Conservation (phyloP, 2,888 invertebrate species). For the Ophion ventricosus region DNA sequence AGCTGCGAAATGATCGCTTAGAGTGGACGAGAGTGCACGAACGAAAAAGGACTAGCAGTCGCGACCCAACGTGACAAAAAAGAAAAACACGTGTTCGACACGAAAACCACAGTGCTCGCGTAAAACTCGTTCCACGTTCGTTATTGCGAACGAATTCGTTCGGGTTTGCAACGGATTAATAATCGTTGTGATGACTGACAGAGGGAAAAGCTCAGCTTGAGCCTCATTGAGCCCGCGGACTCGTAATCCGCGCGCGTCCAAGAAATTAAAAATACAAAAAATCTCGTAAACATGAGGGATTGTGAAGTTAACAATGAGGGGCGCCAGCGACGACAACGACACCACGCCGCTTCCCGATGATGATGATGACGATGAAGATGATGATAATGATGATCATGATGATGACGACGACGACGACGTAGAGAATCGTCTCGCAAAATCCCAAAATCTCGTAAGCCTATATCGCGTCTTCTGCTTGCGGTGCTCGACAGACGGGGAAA, state of each 20-base stretch:
- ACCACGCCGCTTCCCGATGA: background rate
- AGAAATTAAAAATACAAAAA: background rate
- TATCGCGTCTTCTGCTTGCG: background rate
- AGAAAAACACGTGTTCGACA: background rate
- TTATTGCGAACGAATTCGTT: background rate
- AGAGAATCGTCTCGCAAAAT: background rate
- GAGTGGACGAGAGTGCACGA: background rate
- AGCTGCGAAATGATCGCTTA: background rate
- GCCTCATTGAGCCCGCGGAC: background rate
- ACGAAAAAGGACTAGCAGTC: background rate
- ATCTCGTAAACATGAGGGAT: background rate
- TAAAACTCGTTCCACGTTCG: background rate
- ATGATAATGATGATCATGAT: background rate
- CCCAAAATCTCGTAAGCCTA: constrained; percentile 17
- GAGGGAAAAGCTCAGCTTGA: background rate
- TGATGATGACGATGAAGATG: background rate
- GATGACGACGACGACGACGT: too few species aligned
- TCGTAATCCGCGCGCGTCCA: background rate
- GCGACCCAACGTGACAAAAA: background rate
- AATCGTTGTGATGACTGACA: background rate
- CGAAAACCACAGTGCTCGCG: background rate
- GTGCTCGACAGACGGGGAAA: background rate
- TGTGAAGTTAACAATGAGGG: background rate
- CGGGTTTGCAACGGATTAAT: background rate
- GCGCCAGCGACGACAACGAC: background rate